A percentile compares a stretch with the other conserved stretches of the same genome.
phyloP scores from a whole-genome alignment of 2,888 invertebrate genomes.

The Cheilosia scutellata region DNA sequence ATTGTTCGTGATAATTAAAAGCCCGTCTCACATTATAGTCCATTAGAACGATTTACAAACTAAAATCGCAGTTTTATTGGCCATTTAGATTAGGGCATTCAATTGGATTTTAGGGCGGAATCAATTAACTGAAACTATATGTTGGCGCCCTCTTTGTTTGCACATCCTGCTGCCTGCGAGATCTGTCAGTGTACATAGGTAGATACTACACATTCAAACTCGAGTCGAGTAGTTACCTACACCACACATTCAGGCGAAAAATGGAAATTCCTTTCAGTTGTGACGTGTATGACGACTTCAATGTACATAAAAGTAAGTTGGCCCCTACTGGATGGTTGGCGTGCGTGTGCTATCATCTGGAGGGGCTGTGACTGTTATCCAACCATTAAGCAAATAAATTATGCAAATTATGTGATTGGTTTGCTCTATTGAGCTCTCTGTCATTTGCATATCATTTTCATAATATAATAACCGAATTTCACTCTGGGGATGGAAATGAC shows the following conservation, averaged over 20 bases:
- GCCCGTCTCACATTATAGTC: neutral
- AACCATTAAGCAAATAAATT: constrained; percentile 71
- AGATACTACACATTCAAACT: constrained; percentile 20
- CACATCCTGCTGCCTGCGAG: constrained; percentile 25
- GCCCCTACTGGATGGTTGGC: neutral
- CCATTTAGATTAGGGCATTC: constrained; percentile 50
- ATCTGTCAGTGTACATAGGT: neutral
- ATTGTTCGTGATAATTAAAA: constrained; percentile 41
- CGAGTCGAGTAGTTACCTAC: constrained; percentile 4
- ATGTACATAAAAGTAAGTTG: constrained; percentile 21
- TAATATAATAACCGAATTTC: constrained; percentile 54
- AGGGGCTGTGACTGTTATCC: constrained; percentile 60
- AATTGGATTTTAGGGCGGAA: constrained; percentile 46
- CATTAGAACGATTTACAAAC: constrained; percentile 22
- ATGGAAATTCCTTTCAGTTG: constrained; percentile 17
- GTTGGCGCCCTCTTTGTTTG: constrained; percentile 22
- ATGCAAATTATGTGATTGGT: constrained; percentile 73
- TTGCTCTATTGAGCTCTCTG: constrained; percentile 66
- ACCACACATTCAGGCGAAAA: constrained; percentile 37
- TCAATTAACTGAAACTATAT: constrained; percentile 59
- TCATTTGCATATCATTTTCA: constrained; percentile 70
- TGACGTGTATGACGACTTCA: constrained; percentile 1
- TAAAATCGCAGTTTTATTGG: constrained; percentile 30
- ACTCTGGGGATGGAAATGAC: neutral
- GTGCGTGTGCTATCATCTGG: constrained; percentile 36